Base-by-base conservation (phyloP, 2,797 vertebrate genomes). In the Lagocephalus sceleratus region DNA sequence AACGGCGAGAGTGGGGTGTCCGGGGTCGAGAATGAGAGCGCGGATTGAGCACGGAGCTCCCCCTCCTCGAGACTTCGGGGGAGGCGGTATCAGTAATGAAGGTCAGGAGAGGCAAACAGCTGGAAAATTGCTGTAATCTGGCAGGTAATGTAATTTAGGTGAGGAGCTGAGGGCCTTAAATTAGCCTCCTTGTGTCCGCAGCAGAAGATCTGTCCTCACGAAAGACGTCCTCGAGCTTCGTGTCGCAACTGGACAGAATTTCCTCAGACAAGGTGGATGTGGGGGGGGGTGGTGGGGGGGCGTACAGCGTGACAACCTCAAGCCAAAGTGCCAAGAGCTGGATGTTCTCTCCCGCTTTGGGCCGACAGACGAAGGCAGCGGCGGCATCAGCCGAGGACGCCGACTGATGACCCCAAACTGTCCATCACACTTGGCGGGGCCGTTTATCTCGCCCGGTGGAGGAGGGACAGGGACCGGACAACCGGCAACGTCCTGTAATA, bases 61-160 rank as follows among this genome's bases (percentile, higher is more conserved):
- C 51, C 54, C 73, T 71, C 22, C 50, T 61, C 42, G 44, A 67
- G 73, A 69, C 68, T 68, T 72, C 8, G 20, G 76, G 76, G 63
- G 69, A 77, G 52, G 62, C 43, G 63, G 42, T 54, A 68, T 78
- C 74, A 38, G 66, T 72, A 64, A 78, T 78, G 79, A 84, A 86
- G 82, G 85, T 85, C 81, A 74, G 66, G 54, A 54, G 67, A 87
- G 81, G 81, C 73, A 66, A 85, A 81, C 69, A 77, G 80, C 73
- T 81, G 81, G 76, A 80, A 85, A 87, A 85, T 82, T 67, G 73
- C 71, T 76, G 82, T 82, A 84, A 88, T 88, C 49, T 67, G 78
- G 82, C 75, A 83, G 74, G 79, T 86, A 84, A 85, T 87, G 72
- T 85, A 58, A 85, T 87, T 83, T 82, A 71, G 67, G 65, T 60